Conservation (phyloP, 23 tunicate genomes). For the Corella eumyota region DNA sequence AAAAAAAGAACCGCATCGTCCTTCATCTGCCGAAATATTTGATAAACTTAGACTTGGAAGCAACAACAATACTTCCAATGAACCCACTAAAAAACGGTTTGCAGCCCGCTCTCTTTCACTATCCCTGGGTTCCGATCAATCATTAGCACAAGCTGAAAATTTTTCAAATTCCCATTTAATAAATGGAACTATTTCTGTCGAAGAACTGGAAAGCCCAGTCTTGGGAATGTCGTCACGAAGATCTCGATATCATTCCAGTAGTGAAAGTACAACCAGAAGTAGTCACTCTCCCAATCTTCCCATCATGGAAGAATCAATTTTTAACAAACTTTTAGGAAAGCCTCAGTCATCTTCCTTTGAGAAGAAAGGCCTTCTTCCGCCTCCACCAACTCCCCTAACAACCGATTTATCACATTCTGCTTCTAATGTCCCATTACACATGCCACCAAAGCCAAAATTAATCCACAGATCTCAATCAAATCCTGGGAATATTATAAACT, state of each 20-base stretch:
- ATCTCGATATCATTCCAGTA: slow-evolving; percentile 23
- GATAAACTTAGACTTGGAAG: neutral
- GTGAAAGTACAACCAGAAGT: slow-evolving; percentile 4
- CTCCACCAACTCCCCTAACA: neutral
- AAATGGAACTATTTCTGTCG: slow-evolving; percentile 49
- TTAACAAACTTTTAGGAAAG: slow-evolving; percentile 3
- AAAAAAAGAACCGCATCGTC: neutral
- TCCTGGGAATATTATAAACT: neutral
- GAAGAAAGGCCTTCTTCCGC: too few relatives aligned
- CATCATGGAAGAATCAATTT: neutral
- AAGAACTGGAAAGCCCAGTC: slow-evolving; percentile 57
- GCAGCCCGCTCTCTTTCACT: slow-evolving; percentile 32
- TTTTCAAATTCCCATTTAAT: slow-evolving; percentile 4
- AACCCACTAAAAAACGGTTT: slow-evolving; percentile 11
- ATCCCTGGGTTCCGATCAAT: slow-evolving; percentile 18
- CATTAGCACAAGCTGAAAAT: neutral
- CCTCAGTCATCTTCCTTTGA: too few relatives aligned
- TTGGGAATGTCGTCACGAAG: slow-evolving; percentile 26
- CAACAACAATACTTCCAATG: neutral
- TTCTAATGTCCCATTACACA: neutral
- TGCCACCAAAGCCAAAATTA: neutral
- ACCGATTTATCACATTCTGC: too few relatives aligned
- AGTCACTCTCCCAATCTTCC: slow-evolving; percentile 2
- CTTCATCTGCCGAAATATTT: slow-evolving; percentile 35
- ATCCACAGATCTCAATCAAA: neutral